Evolutionary conservation across 2,888 invertebrate species (phyloP).

Genomic region (Tillus elongatus): DNA sequence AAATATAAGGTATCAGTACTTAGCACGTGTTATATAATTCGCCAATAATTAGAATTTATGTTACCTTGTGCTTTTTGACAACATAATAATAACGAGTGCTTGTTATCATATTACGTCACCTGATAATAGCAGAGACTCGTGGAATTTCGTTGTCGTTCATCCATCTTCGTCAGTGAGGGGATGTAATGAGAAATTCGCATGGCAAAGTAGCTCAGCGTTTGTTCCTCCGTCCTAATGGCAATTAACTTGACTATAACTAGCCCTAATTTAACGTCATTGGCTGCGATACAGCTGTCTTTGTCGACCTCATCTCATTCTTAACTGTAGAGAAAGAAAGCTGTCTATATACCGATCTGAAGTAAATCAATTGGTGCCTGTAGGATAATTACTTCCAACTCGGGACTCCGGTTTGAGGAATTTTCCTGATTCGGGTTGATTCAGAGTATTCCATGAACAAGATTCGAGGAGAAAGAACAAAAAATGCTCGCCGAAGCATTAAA

Average conservation of each 20-base stretch:
- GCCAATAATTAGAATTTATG: too few relatives aligned
- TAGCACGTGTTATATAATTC: too few relatives aligned
- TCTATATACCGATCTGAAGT: constrained; percentile 18
- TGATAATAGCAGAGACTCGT: too few relatives aligned
- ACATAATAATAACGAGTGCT: too few relatives aligned
- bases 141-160: too few relatives aligned
- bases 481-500: too few relatives aligned
- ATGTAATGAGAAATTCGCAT: constrained; percentile 21
- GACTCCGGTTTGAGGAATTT: neutral
- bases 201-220: constrained; percentile 20
- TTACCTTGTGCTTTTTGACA: too few relatives aligned
- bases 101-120: too few relatives aligned
- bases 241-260: constrained; percentile 27
- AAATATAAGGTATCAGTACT: too few relatives aligned
- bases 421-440: too few relatives aligned
- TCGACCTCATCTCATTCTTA: constrained; percentile 17
- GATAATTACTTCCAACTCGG: constrained; percentile 18
- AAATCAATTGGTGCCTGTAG: constrained; percentile 19
- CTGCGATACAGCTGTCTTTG: constrained; percentile 20
- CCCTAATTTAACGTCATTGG: constrained; percentile 26
- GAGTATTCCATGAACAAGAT: too few relatives aligned
- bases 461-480: too few relatives aligned
- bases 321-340: constrained; percentile 21
- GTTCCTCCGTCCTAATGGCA: constrained; percentile 22
- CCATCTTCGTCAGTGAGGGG: constrained; percentile 20